A percentile compares a stretch with the other conserved stretches of the same genome.
Evolutionary conservation across 2,888 invertebrate genomes (phyloP).

Genomic region (Zygogramma bicolorata): DNA sequence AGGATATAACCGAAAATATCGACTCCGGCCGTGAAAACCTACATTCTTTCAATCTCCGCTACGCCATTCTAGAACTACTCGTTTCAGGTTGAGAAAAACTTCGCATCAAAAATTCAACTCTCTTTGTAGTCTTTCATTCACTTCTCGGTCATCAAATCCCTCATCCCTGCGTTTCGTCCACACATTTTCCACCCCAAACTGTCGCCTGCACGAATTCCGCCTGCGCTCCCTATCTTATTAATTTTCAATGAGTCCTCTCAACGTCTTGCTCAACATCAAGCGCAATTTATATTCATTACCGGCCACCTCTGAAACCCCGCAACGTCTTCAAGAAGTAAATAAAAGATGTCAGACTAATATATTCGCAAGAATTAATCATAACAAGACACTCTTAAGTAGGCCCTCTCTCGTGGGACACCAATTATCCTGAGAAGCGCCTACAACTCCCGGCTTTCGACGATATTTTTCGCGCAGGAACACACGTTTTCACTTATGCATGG

Average conservation of each 20-base stretch:
- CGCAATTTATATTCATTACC: slow-evolving; percentile 40
- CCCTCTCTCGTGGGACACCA: slow-evolving; percentile 35
- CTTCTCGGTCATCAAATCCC: no score
- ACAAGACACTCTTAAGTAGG: slow-evolving; percentile 34
- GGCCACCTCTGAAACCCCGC: slow-evolving; percentile 29
- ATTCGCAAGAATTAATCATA: slow-evolving; percentile 41
- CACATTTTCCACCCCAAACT: no score
- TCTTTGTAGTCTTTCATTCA: no score
- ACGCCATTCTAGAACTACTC: no score
- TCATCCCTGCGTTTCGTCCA: no score
- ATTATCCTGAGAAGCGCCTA: slow-evolving; percentile 27
- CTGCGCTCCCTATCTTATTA: neutral
- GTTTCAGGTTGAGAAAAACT: no score
- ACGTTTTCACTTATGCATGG: neutral
- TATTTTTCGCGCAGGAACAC: neutral
- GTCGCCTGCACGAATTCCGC: neutral
- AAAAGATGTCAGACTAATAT: slow-evolving; percentile 41
- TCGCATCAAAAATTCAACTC: no score
- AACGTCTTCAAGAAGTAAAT: slow-evolving; percentile 38
- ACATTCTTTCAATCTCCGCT: no score
- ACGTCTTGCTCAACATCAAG: slow-evolving; percentile 11
- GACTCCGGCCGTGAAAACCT: no score
- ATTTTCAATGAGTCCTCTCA: slow-evolving; percentile 7
- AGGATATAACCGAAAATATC: no score
- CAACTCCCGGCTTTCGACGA: neutral